These are phyloP conservation scores for Diabrotica undecimpunctata DNA, from an alignment of 1,140 invertebrate genomes.

Conservation along the genomic window DNA sequence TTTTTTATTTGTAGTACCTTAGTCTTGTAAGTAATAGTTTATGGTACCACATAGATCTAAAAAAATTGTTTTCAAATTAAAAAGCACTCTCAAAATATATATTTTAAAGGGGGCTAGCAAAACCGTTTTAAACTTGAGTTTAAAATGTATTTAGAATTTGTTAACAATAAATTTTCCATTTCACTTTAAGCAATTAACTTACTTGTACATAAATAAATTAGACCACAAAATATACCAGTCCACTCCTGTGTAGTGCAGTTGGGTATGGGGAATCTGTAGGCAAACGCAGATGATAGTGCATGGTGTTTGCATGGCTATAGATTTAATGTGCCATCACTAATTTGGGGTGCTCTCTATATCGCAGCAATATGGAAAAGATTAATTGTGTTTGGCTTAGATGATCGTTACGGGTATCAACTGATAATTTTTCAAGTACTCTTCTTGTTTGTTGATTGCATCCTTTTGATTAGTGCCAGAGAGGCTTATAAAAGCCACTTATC, in stretches of 20 bases:
- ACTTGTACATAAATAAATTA: too few species aligned
- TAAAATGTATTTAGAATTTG: too few species aligned
- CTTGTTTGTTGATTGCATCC: slow-evolving; percentile 26
- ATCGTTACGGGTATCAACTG: slow-evolving; percentile 38
- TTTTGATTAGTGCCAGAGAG: slow-evolving; percentile 15
- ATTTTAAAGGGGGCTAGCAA: too few species aligned
- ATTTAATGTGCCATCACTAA: slow-evolving; percentile 47
- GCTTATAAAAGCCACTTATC: slow-evolving; percentile 5
- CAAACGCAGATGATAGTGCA: slow-evolving; percentile 43
- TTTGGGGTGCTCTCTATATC: slow-evolving; percentile 39
- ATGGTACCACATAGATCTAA: too few species aligned
- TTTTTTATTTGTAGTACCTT: too few species aligned
- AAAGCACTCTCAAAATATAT: too few species aligned
- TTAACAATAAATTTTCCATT: too few species aligned
- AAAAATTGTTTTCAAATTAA: too few species aligned
- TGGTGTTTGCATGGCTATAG: slow-evolving; percentile 45
- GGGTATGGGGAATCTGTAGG: slow-evolving; percentile 15
- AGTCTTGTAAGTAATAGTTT: too few species aligned
- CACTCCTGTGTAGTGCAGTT: slow-evolving; percentile 14
- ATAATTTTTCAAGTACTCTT: slow-evolving; percentile 33
- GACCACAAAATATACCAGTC: not conserved
- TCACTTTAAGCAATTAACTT: too few species aligned
- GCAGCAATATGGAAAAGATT: slow-evolving; percentile 43
- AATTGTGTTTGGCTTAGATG: slow-evolving; percentile 41
- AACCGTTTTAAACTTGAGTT: too few species aligned